Conservation (phyloP, 2,888 invertebrate genomes). For the Drosophila ezoana region DNA sequence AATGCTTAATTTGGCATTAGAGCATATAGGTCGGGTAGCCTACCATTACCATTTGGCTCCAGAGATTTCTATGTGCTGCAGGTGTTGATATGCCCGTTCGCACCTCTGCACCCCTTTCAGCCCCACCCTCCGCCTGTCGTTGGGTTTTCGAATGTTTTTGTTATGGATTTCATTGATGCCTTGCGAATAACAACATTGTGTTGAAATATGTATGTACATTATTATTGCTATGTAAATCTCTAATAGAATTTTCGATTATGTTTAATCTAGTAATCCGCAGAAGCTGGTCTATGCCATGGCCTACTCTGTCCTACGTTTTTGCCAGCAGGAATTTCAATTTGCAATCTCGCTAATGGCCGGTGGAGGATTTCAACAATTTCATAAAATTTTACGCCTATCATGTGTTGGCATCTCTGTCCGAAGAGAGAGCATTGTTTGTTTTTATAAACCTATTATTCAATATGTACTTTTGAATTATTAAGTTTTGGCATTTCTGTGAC, state of each 20-base stretch:
- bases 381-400: constrained; percentile 72
- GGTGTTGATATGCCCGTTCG: constrained; percentile 58
- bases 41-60: too few species aligned
- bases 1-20: not conserved
- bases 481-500: constrained; percentile 66
- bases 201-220: constrained; percentile 26
- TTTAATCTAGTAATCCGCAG: not conserved
- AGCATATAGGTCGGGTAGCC: not conserved
- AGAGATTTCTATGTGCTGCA: constrained; percentile 27
- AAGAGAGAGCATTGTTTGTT: constrained; percentile 62
- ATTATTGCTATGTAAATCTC: constrained; percentile 33
- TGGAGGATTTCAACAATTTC: constrained; percentile 59
- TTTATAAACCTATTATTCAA: constrained; percentile 67
- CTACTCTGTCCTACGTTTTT: not conserved
- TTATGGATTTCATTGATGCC: constrained; percentile 36
- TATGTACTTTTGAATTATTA: constrained; percentile 68
- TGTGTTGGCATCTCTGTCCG: constrained; percentile 47
- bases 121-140: constrained; percentile 33
- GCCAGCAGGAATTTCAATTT: constrained; percentile 39
- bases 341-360: constrained; percentile 52
- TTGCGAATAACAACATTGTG: constrained; percentile 40
- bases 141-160: constrained; percentile 22
- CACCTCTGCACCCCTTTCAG: constrained; percentile 33
- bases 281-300: too few species aligned
- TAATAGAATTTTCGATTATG: constrained; percentile 35